phyloP scores from a whole-genome alignment of 2,797 vertebrate species.

The Diplodus puntazzo region DNA sequence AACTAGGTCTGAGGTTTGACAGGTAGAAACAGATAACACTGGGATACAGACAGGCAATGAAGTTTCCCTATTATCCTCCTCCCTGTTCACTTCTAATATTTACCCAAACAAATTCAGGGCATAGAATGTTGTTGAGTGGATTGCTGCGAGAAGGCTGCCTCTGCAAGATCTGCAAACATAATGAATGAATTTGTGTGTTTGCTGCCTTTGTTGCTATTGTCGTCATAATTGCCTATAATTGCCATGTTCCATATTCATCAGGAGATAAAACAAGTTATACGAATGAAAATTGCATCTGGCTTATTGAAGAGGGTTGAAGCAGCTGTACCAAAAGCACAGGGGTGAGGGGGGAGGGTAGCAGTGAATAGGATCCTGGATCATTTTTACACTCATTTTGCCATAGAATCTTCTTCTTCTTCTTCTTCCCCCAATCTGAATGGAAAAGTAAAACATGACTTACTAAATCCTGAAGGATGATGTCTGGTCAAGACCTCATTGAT shows the following conservation, averaged over 20 bases:
- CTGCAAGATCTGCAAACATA: slow-evolving; percentile 69
- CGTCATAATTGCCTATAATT: slow-evolving; percentile 88
- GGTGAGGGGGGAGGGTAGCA: background rate
- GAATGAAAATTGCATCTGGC: slow-evolving; percentile 75
- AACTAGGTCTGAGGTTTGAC: background rate
- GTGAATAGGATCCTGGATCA: slow-evolving; percentile 17
- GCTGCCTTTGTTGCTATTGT: slow-evolving; percentile 87
- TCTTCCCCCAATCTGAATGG: background rate
- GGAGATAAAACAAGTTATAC: slow-evolving; percentile 87
- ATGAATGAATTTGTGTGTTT: slow-evolving; percentile 69
- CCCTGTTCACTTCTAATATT: slow-evolving; percentile 21
- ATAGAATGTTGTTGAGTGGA: slow-evolving; percentile 6
- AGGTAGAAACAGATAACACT: background rate
- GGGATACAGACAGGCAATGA: background rate
- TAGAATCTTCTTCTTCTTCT: background rate
- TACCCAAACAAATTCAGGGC: slow-evolving; percentile 24
- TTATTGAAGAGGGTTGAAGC: slow-evolving; percentile 78
- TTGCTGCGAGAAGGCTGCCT: slow-evolving; percentile 52
- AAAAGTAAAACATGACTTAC: background rate
- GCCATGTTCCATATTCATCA: slow-evolving; percentile 86
- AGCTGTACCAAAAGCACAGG: slow-evolving; percentile 70
- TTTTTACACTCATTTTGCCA: slow-evolving; percentile 12
- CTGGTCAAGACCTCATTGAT: background rate
- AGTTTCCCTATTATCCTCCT: background rate
- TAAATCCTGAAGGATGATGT: background rate